A percentile compares a stretch with the other conserved stretches of the same genome.
phyloP scores from a whole-genome alignment of 2,888 invertebrate genomes.

The Acleris cristana region DNA sequence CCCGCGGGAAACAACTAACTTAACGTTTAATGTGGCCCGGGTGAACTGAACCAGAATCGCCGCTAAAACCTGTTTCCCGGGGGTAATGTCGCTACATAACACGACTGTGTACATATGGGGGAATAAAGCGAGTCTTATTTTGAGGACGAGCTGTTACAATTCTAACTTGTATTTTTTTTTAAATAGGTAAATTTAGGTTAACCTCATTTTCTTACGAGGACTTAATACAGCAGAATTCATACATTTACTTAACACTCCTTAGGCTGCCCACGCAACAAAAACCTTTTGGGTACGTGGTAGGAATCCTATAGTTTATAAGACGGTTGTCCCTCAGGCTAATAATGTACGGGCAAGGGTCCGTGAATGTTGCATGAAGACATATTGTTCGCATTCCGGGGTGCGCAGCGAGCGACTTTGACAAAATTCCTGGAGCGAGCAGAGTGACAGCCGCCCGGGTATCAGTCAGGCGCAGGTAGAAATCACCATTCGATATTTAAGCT shows the following conservation, averaged over 20 bases:
- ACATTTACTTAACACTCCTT: slow-evolving; percentile 2
- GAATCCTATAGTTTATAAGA: slow-evolving; percentile 65
- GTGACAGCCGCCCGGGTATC: slow-evolving; percentile 48
- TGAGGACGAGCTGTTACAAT: slow-evolving; percentile 6
- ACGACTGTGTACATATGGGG: slow-evolving; percentile 5
- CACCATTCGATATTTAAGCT: slow-evolving; percentile 43
- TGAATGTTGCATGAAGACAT: slow-evolving; percentile 73
- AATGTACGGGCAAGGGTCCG: slow-evolving; percentile 61
- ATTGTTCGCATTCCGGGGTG: slow-evolving; percentile 64
- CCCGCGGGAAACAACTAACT: slow-evolving; percentile 55
- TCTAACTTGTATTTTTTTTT: background rate
- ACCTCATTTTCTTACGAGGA: too few relatives aligned
- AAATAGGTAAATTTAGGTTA: background rate
- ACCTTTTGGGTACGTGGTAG: slow-evolving; percentile 48
- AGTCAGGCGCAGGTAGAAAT: slow-evolving; percentile 49
- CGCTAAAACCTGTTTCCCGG: slow-evolving; percentile 34
- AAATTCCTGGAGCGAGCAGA: slow-evolving; percentile 52
- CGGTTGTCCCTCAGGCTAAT: slow-evolving; percentile 61
- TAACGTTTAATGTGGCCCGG: slow-evolving; percentile 49
- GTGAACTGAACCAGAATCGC: slow-evolving; percentile 38
- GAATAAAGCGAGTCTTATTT: slow-evolving; percentile 11
- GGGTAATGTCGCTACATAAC: slow-evolving; percentile 18
- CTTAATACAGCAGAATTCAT: background rate
- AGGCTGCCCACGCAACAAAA: slow-evolving; percentile 8
- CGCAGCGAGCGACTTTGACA: slow-evolving; percentile 67